Percentiles rank a stretch among this genome's conserved stretches.
These are phyloP conservation scores for Monoplex corrugatus DNA, from an alignment of 2,888 invertebrate genomes.

Conservation along the genomic window DNA sequence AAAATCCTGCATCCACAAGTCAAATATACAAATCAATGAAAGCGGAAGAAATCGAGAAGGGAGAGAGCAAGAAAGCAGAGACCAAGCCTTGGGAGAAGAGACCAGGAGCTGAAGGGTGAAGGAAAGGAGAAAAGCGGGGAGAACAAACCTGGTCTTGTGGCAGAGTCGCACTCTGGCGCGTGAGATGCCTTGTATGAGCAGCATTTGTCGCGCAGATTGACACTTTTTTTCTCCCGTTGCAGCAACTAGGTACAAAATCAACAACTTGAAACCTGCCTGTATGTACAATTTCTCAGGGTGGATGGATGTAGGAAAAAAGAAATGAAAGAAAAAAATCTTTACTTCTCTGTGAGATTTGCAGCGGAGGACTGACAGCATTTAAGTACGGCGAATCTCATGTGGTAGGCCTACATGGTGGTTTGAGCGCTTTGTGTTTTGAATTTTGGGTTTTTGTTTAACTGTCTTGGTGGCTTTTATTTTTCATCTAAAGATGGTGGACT, in stretches of 20 bases:
- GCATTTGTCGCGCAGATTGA: slow-evolving; percentile 33
- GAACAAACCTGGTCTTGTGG: too few species aligned
- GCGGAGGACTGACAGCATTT: neutral
- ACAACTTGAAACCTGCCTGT: slow-evolving; percentile 28
- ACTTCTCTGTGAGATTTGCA: neutral
- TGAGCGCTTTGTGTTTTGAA: neutral
- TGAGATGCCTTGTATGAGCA: slow-evolving; percentile 19
- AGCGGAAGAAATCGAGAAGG: too few species aligned
- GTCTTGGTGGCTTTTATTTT: neutral
- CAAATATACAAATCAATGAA: neutral
- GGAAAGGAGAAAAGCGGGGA: neutral
- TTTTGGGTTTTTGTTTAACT: neutral
- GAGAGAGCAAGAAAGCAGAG: too few species aligned
- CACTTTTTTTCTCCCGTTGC: slow-evolving; percentile 22
- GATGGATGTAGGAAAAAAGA: too few species aligned
- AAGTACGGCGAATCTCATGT: slow-evolving; percentile 10
- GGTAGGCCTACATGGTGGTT: neutral
- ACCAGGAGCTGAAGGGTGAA: too few species aligned
- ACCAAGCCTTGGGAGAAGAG: too few species aligned
- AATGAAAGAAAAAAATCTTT: neutral
- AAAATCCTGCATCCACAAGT: neutral
- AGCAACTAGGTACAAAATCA: slow-evolving; percentile 36
- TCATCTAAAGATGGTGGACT: neutral
- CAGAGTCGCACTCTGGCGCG: slow-evolving; percentile 3
- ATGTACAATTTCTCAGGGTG: neutral